These are phyloP conservation scores for Aleiodes testaceus DNA, from an alignment of 2,888 invertebrate species.

Conservation along the genomic window DNA sequence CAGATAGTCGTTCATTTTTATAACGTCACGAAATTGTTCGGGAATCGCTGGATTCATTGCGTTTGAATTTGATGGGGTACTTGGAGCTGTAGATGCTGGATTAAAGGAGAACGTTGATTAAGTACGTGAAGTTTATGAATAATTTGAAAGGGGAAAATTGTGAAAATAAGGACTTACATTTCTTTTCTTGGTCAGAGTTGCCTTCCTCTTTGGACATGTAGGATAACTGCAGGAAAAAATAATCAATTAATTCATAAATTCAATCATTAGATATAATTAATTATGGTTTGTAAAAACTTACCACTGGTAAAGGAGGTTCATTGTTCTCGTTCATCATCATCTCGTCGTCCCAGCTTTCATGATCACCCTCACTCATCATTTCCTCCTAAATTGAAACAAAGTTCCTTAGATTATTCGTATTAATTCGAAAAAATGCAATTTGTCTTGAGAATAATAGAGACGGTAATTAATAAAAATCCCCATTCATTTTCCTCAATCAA, in stretches of 20 bases:
- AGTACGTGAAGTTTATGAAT: not conserved
- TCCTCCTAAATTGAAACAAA: conserved; percentile 62
- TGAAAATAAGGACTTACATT: conserved; percentile 56
- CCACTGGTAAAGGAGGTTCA: conserved; percentile 68
- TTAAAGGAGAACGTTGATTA: not conserved
- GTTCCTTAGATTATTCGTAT: not conserved
- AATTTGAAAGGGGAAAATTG: too few relatives aligned
- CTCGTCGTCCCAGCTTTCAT: conserved; percentile 71
- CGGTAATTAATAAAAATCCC: not conserved
- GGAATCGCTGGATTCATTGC: conserved; percentile 69
- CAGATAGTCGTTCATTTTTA: conserved; percentile 90
- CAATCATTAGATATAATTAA: not conserved
- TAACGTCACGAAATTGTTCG: conserved; percentile 79
- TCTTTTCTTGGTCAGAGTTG: conserved; percentile 67
- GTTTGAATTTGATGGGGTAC: conserved; percentile 67
- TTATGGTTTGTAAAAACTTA: conserved; percentile 52
- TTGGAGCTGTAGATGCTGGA: conserved; percentile 56
- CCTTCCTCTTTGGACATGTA: conserved; percentile 69
- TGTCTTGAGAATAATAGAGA: not conserved
- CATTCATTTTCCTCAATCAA: not conserved
- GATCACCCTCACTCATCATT: conserved; percentile 71
- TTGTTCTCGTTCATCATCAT: conserved; percentile 69
- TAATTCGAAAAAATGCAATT: not conserved
- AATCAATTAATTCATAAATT: conserved; percentile 3
- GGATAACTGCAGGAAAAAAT: conserved; percentile 59